Evolutionary conservation across 2,888 invertebrate species (phyloP).

Genomic region (Fissipunctia ypsillon): DNA sequence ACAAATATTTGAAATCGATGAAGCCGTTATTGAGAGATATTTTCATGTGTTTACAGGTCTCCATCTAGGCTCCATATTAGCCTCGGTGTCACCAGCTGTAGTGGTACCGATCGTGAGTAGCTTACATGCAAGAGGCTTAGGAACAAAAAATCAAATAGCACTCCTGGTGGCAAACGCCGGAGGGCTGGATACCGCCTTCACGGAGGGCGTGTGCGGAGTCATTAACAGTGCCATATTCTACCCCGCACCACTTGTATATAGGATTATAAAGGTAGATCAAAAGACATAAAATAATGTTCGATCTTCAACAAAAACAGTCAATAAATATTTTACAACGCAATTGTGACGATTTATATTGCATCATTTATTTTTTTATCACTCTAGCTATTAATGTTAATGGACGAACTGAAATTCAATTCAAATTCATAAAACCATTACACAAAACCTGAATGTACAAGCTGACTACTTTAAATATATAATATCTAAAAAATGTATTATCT

Average conservation of each 20-base stretch:
- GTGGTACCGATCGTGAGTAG: slow-evolving; percentile 97
- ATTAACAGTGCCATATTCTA: slow-evolving; percentile 96
- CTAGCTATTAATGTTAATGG: slow-evolving; percentile 36
- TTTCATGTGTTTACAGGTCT: slow-evolving; percentile 86
- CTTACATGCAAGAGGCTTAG: slow-evolving; percentile 95
- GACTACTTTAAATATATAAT: too few species aligned
- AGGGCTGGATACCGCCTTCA: slow-evolving; percentile 98
- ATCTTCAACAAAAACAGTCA: slow-evolving; percentile 15
- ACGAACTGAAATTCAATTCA: slow-evolving; percentile 31
- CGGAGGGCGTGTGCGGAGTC: slow-evolving; percentile 98
- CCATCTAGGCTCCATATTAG: slow-evolving; percentile 95
- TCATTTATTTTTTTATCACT: slow-evolving; percentile 34
- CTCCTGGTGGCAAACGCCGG: slow-evolving; percentile 98
- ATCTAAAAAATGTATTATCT: slow-evolving; percentile 52
- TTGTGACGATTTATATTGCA: slow-evolving; percentile 33
- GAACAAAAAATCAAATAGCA: slow-evolving; percentile 97
- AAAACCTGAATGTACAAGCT: slow-evolving; percentile 36
- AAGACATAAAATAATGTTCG: slow-evolving; percentile 7
- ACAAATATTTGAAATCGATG: slow-evolving; percentile 44
- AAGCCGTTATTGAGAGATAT: slow-evolving; percentile 9
- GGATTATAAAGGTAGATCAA: slow-evolving; percentile 81
- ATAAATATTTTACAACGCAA: slow-evolving; percentile 42
- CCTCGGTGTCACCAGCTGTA: slow-evolving; percentile 98
- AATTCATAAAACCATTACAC: slow-evolving; percentile 41
- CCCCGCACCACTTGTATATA: slow-evolving; percentile 91